Evolutionary conservation across 2,797 vertebrate genomes (phyloP), one percentile per base, ranked within the genome.

Genomic region (Pantherophis alleghaniensis): DNA sequence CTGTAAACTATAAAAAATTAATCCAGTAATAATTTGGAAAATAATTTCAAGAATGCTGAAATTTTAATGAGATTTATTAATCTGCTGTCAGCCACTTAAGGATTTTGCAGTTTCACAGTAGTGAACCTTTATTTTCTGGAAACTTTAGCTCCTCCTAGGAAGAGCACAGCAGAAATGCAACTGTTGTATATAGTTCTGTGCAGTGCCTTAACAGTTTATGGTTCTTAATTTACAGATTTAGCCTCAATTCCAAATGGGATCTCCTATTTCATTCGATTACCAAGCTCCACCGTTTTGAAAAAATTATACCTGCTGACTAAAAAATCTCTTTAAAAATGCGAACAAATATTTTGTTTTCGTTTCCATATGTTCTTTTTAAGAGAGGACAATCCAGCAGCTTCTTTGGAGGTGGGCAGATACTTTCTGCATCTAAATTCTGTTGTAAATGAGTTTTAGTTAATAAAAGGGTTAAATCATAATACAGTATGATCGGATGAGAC

Each of bases 191-290:
- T 91, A 57, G 89, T 90, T 91, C 53, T 93, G 55, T 93, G 18
- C 79, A 51, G 56, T 55, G 86, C 32, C 66, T 95, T 74, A 93
- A 91, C 95, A 94, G 94, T 53, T 24, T 32, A 56, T 59, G 7
- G 91, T 96, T 93, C 4, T 0, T 93, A 95, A 95, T 93, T 59
- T 0, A 74, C 94, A 93, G 59, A 66, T 93, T 16, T 90, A 2
- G 86, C 88, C 95, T 86, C 91, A 95, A 18, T 92, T 13, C 26
- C 22, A 57, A 0, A 42, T 93, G 90, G 88, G 91, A 95, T 90
- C 83, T 91, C 74, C 83, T 92, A 88, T 95, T 92, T 61, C 92
- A 37, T 47, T 94, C 89, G 87, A 92, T 90, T 94, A 74, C 91
- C 89, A 93, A 79, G 1, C 92, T 95, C 79, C n/a, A 2, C 92